A percentile compares a stretch with the other conserved stretches of the same genome.
phyloP scores from a whole-genome alignment of 1,140 invertebrate species.

The Ostrea denselamellosa region DNA sequence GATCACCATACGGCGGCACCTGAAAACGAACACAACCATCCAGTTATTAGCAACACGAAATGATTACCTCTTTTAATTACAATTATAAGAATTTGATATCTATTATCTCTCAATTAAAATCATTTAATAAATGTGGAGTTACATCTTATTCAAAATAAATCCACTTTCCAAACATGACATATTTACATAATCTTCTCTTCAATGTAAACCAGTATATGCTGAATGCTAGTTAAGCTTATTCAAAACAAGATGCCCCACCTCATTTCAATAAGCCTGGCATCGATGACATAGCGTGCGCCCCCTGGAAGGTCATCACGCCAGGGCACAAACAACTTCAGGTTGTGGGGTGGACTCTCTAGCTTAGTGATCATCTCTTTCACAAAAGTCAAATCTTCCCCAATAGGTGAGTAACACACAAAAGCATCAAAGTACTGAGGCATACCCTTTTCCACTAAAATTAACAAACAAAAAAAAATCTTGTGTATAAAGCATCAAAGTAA shows the following conservation, averaged over 20 bases:
- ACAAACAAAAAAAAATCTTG: too few species aligned
- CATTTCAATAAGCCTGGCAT: constrained; percentile 75
- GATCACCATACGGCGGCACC: constrained; percentile 76
- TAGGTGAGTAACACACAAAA: constrained; percentile 77
- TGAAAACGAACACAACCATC: constrained; percentile 55
- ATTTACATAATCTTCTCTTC: too few species aligned
- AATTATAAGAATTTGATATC: too few species aligned
- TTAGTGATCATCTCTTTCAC: constrained; percentile 72
- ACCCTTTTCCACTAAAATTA: constrained; percentile 55
- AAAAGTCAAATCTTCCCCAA: constrained; percentile 71
- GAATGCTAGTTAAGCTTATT: neutral
- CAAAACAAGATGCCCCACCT: constrained; percentile 61
- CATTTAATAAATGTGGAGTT: too few species aligned
- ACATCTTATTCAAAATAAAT: too few species aligned
- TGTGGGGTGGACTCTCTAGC: constrained; percentile 69
- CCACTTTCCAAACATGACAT: too few species aligned
- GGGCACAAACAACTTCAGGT: constrained; percentile 75
- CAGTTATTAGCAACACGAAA: too few species aligned
- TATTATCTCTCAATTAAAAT: too few species aligned
- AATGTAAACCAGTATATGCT: too few species aligned
- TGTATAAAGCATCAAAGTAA: too few species aligned
- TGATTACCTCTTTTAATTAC: too few species aligned
- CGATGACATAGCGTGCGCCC: constrained; percentile 69
- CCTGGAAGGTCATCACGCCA: constrained; percentile 76
- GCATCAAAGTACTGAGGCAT: constrained; percentile 74